These are phyloP conservation scores for Chaetogeoica ovagalla DNA, from an alignment of 2,888 invertebrate genomes.

Conservation along the genomic window DNA sequence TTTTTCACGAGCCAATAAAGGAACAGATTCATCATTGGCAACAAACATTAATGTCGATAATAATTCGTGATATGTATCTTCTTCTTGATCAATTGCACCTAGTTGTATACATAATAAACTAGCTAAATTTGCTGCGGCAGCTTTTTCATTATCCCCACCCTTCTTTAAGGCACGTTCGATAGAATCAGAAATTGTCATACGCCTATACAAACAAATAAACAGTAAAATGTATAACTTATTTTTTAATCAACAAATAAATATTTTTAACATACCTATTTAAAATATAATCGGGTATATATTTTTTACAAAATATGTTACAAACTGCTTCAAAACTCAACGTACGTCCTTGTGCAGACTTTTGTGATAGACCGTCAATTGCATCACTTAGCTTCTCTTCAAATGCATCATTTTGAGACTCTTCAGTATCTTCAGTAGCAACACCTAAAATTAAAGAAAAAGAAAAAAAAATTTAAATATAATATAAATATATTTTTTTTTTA, in stretches of 20 bases:
- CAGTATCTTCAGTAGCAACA: conserved; percentile 61
- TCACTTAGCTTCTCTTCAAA: conserved; percentile 88
- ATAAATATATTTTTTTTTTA: neutral
- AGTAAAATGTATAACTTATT: neutral
- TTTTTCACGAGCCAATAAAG: conserved; percentile 76
- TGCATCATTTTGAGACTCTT: conserved; percentile 68
- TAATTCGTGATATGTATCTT: conserved; percentile 72
- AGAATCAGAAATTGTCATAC: conserved; percentile 79
- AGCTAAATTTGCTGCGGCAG: conserved; percentile 78
- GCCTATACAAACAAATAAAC: conserved; percentile 58
- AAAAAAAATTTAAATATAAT: neutral
- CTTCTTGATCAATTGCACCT: conserved; percentile 68
- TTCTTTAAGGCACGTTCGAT: conserved; percentile 80
- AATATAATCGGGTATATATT: conserved; percentile 76
- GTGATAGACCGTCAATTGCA: conserved; percentile 83
- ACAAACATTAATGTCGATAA: conserved; percentile 73
- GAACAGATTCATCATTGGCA: conserved; percentile 75
- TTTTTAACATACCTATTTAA: conserved; percentile 66
- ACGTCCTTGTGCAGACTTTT: conserved; percentile 84
- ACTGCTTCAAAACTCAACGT: conserved; percentile 72
- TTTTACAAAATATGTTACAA: conserved; percentile 75
- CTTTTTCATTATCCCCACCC: conserved; percentile 80
- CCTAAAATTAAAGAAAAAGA: conserved; percentile 27
- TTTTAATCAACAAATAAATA: neutral
- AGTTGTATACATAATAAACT: conserved; percentile 83